Evolutionary conservation across 2,888 invertebrate genomes (phyloP).

Genomic region (Torymus texanus): DNA sequence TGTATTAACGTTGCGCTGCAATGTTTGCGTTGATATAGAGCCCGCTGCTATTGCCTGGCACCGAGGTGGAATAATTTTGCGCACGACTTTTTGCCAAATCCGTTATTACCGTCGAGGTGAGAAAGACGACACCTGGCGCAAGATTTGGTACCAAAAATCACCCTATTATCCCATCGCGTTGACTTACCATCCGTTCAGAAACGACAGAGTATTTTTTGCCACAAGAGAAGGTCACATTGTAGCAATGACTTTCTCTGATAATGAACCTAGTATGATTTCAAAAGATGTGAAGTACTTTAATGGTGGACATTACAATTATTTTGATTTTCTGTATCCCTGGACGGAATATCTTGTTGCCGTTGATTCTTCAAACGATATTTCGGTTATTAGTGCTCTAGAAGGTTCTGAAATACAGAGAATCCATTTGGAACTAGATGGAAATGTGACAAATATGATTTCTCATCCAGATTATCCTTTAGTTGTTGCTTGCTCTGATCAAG

Average conservation of each 20-base stretch:
- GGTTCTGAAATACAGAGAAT: slow-evolving; percentile 61
- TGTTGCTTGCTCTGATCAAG: slow-evolving; percentile 60
- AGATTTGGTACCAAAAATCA: slow-evolving; percentile 59
- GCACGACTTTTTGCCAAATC: slow-evolving; percentile 70
- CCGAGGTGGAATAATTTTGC: slow-evolving; percentile 65
- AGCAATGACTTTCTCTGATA: slow-evolving; percentile 60
- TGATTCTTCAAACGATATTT: slow-evolving; percentile 60
- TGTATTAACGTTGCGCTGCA: slow-evolving; percentile 63
- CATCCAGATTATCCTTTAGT: slow-evolving; percentile 67
- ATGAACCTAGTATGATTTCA: not conserved
- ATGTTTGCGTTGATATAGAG: slow-evolving; percentile 62
- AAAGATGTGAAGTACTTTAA: slow-evolving; percentile 53
- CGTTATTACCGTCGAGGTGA: slow-evolving; percentile 63
- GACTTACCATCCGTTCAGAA: slow-evolving; percentile 60
- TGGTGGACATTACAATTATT: slow-evolving; percentile 62
- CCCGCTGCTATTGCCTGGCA: slow-evolving; percentile 66
- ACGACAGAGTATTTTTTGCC: slow-evolving; percentile 64
- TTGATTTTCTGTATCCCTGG: slow-evolving; percentile 69
- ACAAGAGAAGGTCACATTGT: slow-evolving; percentile 67
- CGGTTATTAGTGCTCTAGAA: slow-evolving; percentile 62
- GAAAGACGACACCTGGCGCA: slow-evolving; percentile 61
- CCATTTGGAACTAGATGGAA: slow-evolving; percentile 59
- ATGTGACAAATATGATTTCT: slow-evolving; percentile 60
- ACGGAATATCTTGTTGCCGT: slow-evolving; percentile 65
- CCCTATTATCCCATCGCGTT: slow-evolving; percentile 61